phyloP scores from a whole-genome alignment of 2,113 vertebrate species.

The Romanogobio albipinnatus region DNA sequence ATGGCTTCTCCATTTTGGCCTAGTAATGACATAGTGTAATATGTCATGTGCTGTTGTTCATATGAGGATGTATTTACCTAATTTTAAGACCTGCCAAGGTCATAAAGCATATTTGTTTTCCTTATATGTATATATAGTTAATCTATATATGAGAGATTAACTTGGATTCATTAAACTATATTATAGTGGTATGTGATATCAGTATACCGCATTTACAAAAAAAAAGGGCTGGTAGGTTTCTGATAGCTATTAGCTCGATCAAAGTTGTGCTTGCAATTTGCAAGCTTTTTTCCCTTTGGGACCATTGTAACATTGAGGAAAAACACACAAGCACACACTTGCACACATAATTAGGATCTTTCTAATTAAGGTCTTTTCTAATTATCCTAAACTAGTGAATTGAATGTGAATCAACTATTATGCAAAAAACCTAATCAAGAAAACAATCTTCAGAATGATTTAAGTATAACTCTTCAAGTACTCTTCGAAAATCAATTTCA shows the following conservation, averaged over 20 bases:
- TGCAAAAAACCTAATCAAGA: constrained; percentile 17
- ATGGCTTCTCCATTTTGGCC: too few species aligned
- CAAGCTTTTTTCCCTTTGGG: neutral
- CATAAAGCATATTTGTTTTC: too few species aligned
- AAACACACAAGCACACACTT: neutral
- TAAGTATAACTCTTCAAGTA: neutral
- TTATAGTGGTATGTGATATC: neutral
- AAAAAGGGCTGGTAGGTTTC: neutral
- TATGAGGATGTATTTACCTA: too few species aligned
- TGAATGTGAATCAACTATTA: neutral
- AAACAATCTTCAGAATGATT: neutral
- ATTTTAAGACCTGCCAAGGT: too few species aligned
- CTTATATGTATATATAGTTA: too few species aligned
- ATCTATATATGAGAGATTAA: too few species aligned
- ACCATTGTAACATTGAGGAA: neutral
- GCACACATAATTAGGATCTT: neutral
- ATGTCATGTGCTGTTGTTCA: too few species aligned
- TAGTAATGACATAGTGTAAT: too few species aligned
- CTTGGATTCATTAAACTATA: neutral
- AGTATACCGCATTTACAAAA: neutral
- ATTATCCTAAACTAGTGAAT: neutral
- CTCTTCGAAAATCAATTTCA: constrained; percentile 5
- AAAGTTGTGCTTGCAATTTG: neutral
- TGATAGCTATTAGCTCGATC: neutral
- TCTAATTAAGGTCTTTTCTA: constrained; percentile 11